Conservation (phyloP, 2,113 vertebrate species). For the Calyptommatus sinebrachiatus region DNA sequence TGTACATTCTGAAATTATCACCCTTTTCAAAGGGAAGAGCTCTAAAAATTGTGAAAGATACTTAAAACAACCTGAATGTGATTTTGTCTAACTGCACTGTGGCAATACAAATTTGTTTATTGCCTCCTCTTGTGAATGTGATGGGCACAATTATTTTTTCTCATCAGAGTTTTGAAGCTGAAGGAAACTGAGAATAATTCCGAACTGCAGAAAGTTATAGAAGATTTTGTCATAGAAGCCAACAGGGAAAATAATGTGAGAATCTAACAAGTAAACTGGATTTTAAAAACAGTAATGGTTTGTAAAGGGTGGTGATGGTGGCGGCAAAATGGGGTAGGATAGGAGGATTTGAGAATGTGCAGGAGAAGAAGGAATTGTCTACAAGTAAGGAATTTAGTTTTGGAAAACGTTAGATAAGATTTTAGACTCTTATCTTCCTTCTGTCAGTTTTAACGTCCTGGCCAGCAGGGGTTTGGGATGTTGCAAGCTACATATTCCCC, state of each 20-base stretch:
- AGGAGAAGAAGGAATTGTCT: neutral
- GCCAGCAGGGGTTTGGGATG: neutral
- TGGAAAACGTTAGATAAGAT: neutral
- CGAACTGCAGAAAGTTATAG: constrained; percentile 75
- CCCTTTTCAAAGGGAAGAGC: neutral
- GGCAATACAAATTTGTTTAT: neutral
- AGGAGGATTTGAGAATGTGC: neutral
- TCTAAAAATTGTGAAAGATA: neutral
- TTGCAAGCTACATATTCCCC: neutral
- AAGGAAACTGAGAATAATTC: constrained; percentile 72
- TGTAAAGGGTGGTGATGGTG: too few species aligned
- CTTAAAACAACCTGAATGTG: neutral
- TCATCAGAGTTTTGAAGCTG: constrained; percentile 85
- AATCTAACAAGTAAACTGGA: constrained; percentile 26
- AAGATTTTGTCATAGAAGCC: constrained; percentile 85
- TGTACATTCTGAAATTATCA: neutral
- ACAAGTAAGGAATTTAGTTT: too few species aligned
- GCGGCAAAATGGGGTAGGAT: neutral
- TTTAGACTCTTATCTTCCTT: neutral
- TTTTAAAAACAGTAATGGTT: neutral
- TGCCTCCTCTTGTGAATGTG: neutral
- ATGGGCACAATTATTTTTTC: constrained; percentile 20
- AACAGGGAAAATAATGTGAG: constrained; percentile 81
- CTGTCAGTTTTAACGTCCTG: neutral
- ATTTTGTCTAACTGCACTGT: neutral